Percentiles rank a stretch among this genome's conserved stretches.
phyloP scores from a whole-genome alignment of 2,888 invertebrate species.

The Trisateles emortualis region DNA sequence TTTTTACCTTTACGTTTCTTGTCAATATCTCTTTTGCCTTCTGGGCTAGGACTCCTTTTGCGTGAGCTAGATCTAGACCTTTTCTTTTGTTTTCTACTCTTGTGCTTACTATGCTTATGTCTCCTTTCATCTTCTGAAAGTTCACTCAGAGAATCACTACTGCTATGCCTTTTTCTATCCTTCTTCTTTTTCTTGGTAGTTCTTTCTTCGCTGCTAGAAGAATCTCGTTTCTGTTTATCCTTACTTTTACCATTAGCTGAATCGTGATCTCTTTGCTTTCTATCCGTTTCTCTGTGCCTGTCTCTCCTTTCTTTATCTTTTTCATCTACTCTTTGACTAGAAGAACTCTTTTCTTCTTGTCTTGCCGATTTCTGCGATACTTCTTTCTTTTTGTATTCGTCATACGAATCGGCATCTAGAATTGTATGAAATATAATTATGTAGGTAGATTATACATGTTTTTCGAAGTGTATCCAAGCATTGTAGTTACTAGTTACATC shows the following conservation, averaged over 20 bases:
- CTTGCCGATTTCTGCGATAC: constrained; percentile 61
- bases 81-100: constrained; percentile 50
- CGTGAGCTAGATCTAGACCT: constrained; percentile 62
- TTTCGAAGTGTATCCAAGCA: constrained; percentile 45
- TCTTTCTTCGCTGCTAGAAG: constrained; percentile 56
- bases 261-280: constrained; percentile 48
- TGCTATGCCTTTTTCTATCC: constrained; percentile 58
- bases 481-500: constrained; percentile 57
- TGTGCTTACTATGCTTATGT: constrained; percentile 38
- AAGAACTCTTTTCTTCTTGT: constrained; percentile 58
- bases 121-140: constrained; percentile 59
- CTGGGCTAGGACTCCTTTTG: constrained; percentile 69
- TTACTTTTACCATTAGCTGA: constrained; percentile 58
- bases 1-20: constrained; percentile 87
- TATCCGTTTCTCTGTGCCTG: constrained; percentile 25
- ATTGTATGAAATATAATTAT: constrained; percentile 29
- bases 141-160: constrained; percentile 63
- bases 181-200: constrained; percentile 51
- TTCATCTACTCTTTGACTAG: constrained; percentile 43
- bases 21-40: constrained; percentile 81
- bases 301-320: constrained; percentile 28
- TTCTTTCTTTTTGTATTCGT: constrained; percentile 88
- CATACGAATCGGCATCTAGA: constrained; percentile 90
- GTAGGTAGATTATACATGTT: too few relatives aligned
- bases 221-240: constrained; percentile 49